A percentile compares a stretch with the other conserved stretches of the same genome.
These are phyloP conservation scores for Emydocephalus ijimae DNA, from an alignment of 2,113 vertebrate genomes.

Conservation along the genomic window DNA sequence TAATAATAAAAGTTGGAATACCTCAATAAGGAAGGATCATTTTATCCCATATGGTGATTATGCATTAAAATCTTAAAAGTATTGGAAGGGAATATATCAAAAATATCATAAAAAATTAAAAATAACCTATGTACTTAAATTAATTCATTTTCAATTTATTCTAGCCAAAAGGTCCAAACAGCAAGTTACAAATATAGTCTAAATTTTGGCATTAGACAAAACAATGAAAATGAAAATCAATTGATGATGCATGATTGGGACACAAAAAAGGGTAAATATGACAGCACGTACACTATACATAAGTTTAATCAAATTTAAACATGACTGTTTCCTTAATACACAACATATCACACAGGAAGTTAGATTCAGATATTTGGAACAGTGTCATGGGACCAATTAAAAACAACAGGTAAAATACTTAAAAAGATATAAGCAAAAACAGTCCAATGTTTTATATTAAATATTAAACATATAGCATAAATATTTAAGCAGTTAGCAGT, in stretches of 20 bases:
- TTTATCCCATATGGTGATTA: not conserved
- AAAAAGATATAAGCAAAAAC: not conserved
- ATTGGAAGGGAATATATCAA: not conserved
- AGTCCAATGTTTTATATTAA: not conserved
- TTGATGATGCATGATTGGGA: not conserved
- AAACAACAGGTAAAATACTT: not conserved
- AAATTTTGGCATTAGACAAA: not conserved
- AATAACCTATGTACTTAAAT: not conserved
- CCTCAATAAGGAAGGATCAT: not conserved
- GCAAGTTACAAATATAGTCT: not conserved
- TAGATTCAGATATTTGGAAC: not conserved
- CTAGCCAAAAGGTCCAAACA: not conserved
- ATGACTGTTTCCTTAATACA: not conserved
- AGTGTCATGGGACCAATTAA: not conserved
- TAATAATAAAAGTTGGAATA: not conserved
- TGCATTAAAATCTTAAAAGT: not conserved
- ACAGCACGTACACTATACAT: not conserved
- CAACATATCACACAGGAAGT: not conserved
- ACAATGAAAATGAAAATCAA: not conserved
- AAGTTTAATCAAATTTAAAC: not conserved
- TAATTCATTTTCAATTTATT: not conserved
- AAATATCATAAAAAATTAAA: not conserved
- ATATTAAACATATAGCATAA: not conserved
- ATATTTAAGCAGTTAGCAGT: not conserved
- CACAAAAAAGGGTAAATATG: not conserved